phyloP scores from a whole-genome alignment of 1,140 invertebrate species.

The Lineus longissimus region DNA sequence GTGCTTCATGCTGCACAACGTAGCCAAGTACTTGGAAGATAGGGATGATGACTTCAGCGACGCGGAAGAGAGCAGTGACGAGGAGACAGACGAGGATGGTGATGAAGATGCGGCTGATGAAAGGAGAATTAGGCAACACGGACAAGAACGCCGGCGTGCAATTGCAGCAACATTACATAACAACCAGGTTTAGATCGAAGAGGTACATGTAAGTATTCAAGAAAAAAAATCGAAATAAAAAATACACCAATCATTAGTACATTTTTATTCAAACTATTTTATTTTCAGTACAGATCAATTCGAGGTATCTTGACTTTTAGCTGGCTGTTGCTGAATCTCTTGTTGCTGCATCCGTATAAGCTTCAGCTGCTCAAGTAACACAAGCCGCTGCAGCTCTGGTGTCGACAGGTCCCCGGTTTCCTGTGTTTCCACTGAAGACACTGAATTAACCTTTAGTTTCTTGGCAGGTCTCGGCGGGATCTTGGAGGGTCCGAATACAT shows the following conservation, averaged over 20 bases:
- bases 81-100: background rate
- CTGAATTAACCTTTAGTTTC: too few species aligned
- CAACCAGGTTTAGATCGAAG: background rate
- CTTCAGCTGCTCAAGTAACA: constrained; percentile 1
- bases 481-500: too few species aligned
- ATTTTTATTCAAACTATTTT: too few species aligned
- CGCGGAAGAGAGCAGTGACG: background rate
- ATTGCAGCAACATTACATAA: background rate
- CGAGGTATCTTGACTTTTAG: too few species aligned
- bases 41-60: background rate
- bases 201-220: too few species aligned
- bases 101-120: background rate
- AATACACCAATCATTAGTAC: too few species aligned
- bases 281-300: too few species aligned
- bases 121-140: background rate
- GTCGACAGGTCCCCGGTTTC: background rate
- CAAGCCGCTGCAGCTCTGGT: background rate
- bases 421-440: background rate
- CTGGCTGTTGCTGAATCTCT: too few species aligned
- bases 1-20: constrained; percentile 7
- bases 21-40: constrained; percentile 3
- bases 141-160: background rate
- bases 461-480: too few species aligned
- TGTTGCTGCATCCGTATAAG: background rate
- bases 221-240: too few species aligned